Evolutionary conservation across 35 echinoderm and acorn worm genomes (phyloP), one percentile per base, ranked within the genome.

Genomic region (Holothuria glaberrima): DNA sequence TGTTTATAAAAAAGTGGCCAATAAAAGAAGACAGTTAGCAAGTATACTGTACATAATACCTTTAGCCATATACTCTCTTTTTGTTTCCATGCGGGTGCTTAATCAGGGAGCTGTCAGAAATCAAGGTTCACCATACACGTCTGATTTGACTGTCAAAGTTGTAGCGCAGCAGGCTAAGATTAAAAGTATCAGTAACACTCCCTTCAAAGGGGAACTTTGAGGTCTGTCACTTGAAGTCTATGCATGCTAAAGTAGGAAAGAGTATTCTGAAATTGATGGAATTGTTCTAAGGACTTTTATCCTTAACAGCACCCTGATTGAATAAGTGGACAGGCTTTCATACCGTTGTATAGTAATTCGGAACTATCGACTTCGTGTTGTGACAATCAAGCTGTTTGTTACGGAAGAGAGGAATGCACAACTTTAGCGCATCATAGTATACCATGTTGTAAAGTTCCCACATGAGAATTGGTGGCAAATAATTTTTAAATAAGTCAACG

Each of bases 71-170:
- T 46, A n/a, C n/a, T 46, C 44, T 46, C 4, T 10, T 46, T 4
- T 46, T 46, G 44, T 46, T 46, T 46, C 10, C 44, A 46, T 46
- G 44, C 20, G 0, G 21, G 9, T n/a, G 28, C 0, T 66, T 19
- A 66, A 29, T 66, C 63, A 66, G 63, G 21, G 63, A 66, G 63
- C 63, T 66, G 63, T 66, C 21, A 66, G 63, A 66, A 5, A 66
- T 66, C 21, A 6, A 66, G 20, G 21, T 17, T 66, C 63, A 66
- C 63, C 28, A 19, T 9, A 16, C 21, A 19, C 63, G 21, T 19
- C 20, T 66, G 12, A 66, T 66, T 29, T 21, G 63, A 66, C 12
- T 9, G 21, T 66, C 10, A 66, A 66, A 29, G 9, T 25, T 9
- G 12, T 25, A 16, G 21, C 21, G 63, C 21, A 29, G 21, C 12